phyloP scores from a whole-genome alignment of 2,113 vertebrate genomes.

The Echinops telfairi region DNA sequence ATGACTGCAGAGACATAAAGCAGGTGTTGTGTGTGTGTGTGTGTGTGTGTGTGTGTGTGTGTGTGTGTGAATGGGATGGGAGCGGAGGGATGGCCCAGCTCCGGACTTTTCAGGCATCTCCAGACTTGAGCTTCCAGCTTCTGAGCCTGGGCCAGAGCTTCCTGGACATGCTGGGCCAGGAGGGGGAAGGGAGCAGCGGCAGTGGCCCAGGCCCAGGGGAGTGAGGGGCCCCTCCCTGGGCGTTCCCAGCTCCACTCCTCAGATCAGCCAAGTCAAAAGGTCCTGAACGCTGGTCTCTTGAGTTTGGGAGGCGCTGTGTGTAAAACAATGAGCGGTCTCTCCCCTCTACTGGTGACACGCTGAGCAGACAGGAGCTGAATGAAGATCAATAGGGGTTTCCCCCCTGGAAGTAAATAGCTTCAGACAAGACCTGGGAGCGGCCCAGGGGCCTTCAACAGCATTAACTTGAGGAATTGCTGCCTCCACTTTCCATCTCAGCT shows the following conservation, averaged over 20 bases:
- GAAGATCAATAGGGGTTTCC: constrained; percentile 85
- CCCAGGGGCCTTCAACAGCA: constrained; percentile 72
- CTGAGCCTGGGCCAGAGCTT: background rate
- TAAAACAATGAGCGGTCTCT: constrained; percentile 84
- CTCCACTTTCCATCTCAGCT: constrained; percentile 64
- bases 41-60: background rate
- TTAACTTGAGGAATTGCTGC: constrained; percentile 82
- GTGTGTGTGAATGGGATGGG: background rate
- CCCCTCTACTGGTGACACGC: constrained; percentile 73
- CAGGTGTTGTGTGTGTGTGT: background rate
- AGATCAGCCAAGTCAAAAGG: background rate
- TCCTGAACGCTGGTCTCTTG: background rate
- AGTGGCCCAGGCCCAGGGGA: background rate
- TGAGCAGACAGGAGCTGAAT: constrained; percentile 85
- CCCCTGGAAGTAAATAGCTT: constrained; percentile 86
- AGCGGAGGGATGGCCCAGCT: background rate
- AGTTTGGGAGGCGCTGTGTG: constrained; percentile 67
- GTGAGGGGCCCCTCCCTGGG: background rate
- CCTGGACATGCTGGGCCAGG: background rate
- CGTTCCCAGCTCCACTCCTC: background rate
- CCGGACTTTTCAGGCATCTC: background rate
- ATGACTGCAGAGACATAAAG: constrained; percentile 51
- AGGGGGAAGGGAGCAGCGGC: background rate
- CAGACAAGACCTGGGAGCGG: constrained; percentile 88
- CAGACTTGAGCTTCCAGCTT: background rate